A percentile compares a stretch with the other conserved stretches of the same genome.
These are phyloP conservation scores for Drosophila aff. DNA, from an alignment of 1,140 invertebrate genomes.

Conservation along the genomic window DNA sequence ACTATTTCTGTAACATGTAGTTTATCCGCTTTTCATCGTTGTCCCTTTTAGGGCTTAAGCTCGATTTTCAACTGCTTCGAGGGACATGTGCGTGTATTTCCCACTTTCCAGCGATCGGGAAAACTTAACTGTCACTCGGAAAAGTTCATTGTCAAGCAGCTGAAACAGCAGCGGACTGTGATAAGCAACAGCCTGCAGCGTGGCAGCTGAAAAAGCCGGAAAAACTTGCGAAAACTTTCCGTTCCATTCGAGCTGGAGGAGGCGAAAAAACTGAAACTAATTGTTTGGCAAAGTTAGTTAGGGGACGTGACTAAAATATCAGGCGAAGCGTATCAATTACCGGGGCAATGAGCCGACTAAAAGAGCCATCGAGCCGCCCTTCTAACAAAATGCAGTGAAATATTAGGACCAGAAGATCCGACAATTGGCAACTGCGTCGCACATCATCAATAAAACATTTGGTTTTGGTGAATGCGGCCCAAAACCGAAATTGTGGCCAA, in stretches of 20 bases:
- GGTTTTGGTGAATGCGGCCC: constrained; percentile 49
- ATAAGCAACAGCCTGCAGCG: constrained; percentile 52
- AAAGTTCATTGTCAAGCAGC: constrained; percentile 52
- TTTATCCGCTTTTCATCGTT: constrained; percentile 52
- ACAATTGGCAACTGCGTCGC: constrained; percentile 59
- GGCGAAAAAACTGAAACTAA: constrained; percentile 62
- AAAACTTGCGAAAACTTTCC: constrained; percentile 62
- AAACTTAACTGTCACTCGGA: constrained; percentile 44
- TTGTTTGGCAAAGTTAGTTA: constrained; percentile 76
- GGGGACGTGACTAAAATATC: constrained; percentile 73
- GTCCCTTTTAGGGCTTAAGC: constrained; percentile 38
- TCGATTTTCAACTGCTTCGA: constrained; percentile 35
- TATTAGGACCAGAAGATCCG: constrained; percentile 15
- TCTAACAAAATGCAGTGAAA: constrained; percentile 27
- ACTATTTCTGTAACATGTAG: constrained; percentile 50
- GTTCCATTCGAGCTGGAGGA: neutral
- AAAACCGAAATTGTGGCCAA: constrained; percentile 71
- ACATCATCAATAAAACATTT: constrained; percentile 81
- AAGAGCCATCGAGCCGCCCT: constrained; percentile 36
- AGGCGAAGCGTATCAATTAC: constrained; percentile 69
- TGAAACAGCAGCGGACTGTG: constrained; percentile 40
- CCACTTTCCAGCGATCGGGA: constrained; percentile 25
- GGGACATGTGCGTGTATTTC: constrained; percentile 40
- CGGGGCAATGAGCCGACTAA: constrained; percentile 66
- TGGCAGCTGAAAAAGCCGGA: constrained; percentile 37